A percentile compares a stretch with the other conserved stretches of the same genome.
These are phyloP conservation scores for Alsophila aescularia DNA, from an alignment of 2,888 invertebrate species.

Conservation along the genomic window DNA sequence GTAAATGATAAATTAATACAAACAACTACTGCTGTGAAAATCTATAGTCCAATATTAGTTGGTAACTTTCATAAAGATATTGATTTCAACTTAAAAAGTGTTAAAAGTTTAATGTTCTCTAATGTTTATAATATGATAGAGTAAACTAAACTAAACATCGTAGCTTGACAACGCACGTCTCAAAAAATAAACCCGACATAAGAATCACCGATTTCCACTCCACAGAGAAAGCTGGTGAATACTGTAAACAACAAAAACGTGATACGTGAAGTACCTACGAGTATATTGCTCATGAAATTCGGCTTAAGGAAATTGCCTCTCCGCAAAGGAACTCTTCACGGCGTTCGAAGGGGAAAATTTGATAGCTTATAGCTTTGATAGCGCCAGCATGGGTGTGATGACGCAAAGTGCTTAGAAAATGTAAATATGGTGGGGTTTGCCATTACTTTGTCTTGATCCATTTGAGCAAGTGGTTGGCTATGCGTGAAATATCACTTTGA, in stretches of 20 bases:
- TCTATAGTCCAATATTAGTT: too few species aligned
- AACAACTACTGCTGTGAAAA: too few species aligned
- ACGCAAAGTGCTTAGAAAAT: conserved; percentile 52
- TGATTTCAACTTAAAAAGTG: too few species aligned
- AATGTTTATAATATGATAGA: too few species aligned
- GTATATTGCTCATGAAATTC: conserved; percentile 79
- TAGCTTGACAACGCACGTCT: background rate
- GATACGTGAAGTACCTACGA: conserved; percentile 59
- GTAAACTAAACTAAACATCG: background rate
- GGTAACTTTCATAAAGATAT: too few species aligned
- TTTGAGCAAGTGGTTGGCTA: conserved; percentile 1
- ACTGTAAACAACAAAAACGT: conserved; percentile 54
- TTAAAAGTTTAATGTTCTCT: too few species aligned
- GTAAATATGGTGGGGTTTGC: conserved; percentile 29
- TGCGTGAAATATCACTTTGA: too few species aligned
- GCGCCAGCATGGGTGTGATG: conserved; percentile 57
- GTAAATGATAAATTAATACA: too few species aligned
- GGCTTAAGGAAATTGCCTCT: conserved; percentile 81
- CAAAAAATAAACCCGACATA: conserved; percentile 10
- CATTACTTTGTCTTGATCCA: conserved; percentile 6
- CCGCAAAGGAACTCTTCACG: conserved; percentile 65
- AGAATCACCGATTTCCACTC: conserved; percentile 35
- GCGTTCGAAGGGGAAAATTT: conserved; percentile 73
- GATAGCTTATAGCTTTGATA: conserved; percentile 75
- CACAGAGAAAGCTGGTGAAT: conserved; percentile 59